These are phyloP conservation scores for Platichthys flesus DNA, from an alignment of 2,113 vertebrate species.

Conservation along the genomic window DNA sequence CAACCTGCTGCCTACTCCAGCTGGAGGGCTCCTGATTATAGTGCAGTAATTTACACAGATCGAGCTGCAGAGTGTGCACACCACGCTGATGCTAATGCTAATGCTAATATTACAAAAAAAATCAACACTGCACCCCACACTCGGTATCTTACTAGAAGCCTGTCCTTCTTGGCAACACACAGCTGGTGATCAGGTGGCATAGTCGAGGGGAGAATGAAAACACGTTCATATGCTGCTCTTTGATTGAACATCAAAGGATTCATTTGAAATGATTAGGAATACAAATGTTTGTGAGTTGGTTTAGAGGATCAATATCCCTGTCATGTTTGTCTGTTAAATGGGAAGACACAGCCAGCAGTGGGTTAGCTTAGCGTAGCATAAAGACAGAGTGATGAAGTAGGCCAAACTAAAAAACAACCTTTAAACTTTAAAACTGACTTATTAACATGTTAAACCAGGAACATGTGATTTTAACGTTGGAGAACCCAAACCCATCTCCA, in stretches of 20 bases:
- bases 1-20: slow-evolving; percentile 24
- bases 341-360: not conserved
- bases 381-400: too few relatives aligned
- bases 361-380: too few relatives aligned
- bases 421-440: too few relatives aligned
- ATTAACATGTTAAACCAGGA: too few relatives aligned
- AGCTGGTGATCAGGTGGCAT: slow-evolving; percentile 80
- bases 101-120: slow-evolving; percentile 15
- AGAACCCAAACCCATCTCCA: too few relatives aligned
- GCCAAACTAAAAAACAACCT: too few relatives aligned
- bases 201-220: slow-evolving; percentile 39
- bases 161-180: slow-evolving; percentile 94
- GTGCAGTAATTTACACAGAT: not conserved
- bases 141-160: slow-evolving; percentile 90
- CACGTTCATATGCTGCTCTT: not conserved
- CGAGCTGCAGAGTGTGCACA: not conserved
- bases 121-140: slow-evolving; percentile 73
- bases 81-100: slow-evolving; percentile 2
- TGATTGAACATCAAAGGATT: slow-evolving; percentile 1
- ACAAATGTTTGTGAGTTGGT: not conserved
- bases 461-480: too few relatives aligned
- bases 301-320: not conserved
- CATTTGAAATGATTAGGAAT: not conserved
- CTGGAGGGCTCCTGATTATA: slow-evolving; percentile 27
- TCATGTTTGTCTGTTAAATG: not conserved